A percentile compares a stretch with the other conserved stretches of the same genome.
phyloP scores from a whole-genome alignment of 2,113 vertebrate genomes.

The Phocoena phocoena region DNA sequence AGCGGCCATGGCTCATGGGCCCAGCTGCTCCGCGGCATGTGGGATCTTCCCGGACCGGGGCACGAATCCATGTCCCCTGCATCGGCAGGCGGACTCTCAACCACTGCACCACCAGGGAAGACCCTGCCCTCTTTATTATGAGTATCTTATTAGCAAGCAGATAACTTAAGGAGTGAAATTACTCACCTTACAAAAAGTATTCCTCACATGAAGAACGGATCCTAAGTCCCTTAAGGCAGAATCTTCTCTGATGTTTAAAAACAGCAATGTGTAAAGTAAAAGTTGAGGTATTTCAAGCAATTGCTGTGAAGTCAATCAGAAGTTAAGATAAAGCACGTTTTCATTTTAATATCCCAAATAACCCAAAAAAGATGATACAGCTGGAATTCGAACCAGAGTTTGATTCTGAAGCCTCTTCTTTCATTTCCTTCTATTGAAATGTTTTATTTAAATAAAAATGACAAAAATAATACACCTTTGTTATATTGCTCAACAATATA shows the following conservation, averaged over 20 bases:
- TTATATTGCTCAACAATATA: not conserved
- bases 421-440: not conserved
- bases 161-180: slow-evolving; percentile 5
- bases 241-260: slow-evolving; percentile 40
- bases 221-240: not conserved
- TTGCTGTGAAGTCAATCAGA: not conserved
- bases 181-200: slow-evolving; percentile 41
- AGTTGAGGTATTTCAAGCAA: not conserved
- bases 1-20: too few species aligned
- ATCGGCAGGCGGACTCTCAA: too few species aligned
- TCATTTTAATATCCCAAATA: not conserved
- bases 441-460: slow-evolving; percentile 12
- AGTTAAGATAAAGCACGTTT: slow-evolving; percentile 22
- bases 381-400: slow-evolving; percentile 13
- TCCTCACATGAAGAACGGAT: not conserved
- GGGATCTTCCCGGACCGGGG: too few species aligned
- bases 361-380: not conserved
- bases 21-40: too few species aligned
- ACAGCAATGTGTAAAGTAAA: not conserved
- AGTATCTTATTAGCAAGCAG: slow-evolving; percentile 24
- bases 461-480: not conserved
- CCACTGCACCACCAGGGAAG: too few species aligned
- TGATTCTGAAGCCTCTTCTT: not conserved
- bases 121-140: not conserved
- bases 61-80: too few species aligned